A percentile compares a stretch with the other conserved stretches of the same genome.
These are phyloP conservation scores for Spilarctia lutea DNA, from an alignment of 2,888 invertebrate genomes.

Conservation along the genomic window DNA sequence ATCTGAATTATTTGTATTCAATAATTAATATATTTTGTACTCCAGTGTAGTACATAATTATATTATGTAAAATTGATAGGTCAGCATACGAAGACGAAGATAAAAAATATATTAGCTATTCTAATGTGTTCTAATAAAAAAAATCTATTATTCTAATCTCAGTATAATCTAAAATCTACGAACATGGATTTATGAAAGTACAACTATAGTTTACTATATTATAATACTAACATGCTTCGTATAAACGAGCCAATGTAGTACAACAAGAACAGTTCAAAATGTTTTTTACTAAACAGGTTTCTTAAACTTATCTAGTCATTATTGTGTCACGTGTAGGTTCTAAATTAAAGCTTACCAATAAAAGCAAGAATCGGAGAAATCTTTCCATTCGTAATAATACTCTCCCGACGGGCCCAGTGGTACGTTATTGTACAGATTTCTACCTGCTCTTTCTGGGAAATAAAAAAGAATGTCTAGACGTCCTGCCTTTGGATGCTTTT, in stretches of 20 bases:
- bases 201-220: neutral
- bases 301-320: neutral
- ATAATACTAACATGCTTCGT: neutral
- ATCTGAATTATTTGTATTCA: constrained; percentile 9
- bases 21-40: constrained; percentile 9
- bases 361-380: constrained; percentile 45
- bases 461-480: constrained; percentile 81
- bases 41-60: constrained; percentile 1
- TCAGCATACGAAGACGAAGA: constrained; percentile 38
- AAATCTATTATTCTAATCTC: no score
- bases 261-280: neutral
- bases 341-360: constrained; percentile 24
- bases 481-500: constrained; percentile 80
- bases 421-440: constrained; percentile 61
- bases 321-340: neutral
- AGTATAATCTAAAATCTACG: constrained; percentile 2
- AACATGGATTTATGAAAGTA: neutral
- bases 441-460: constrained; percentile 81
- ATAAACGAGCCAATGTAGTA: neutral
- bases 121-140: no score
- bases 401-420: constrained; percentile 37
- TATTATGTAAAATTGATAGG: constrained; percentile 24
- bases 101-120: constrained; percentile 29
- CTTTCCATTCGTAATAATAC: constrained; percentile 48
- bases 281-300: neutral